Percentiles rank a stretch among this genome's conserved stretches.
phyloP scores from a whole-genome alignment of 2,797 vertebrate genomes.

The Merluccius polli region DNA sequence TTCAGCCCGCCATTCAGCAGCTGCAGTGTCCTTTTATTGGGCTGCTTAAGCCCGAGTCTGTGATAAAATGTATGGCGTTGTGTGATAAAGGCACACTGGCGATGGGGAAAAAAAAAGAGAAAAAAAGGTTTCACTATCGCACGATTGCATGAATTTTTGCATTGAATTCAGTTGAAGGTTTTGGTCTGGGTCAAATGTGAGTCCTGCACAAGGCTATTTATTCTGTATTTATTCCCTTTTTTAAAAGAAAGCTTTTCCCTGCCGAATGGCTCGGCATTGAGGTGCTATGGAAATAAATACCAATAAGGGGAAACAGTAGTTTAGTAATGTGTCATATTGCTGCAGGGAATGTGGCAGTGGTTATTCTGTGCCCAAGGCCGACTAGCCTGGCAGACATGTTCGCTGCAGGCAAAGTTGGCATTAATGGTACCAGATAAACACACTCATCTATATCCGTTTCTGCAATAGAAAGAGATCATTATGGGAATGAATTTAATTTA shows the following conservation, averaged over 20 bases:
- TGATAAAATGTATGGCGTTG: neutral
- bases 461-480: neutral
- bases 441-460: neutral
- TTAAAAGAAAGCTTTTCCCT: neutral
- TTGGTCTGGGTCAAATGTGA: neutral
- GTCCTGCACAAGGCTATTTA: neutral
- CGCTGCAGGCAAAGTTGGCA: no score
- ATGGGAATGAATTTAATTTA: neutral
- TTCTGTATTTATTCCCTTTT: neutral
- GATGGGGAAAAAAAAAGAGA: neutral
- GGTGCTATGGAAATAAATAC: neutral
- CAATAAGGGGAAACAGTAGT: neutral
- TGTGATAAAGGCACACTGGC: neutral
- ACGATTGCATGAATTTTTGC: neutral
- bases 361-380: neutral
- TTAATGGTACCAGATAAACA: neutral
- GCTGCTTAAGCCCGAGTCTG: neutral
- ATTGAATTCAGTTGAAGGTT: neutral
- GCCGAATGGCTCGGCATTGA: neutral
- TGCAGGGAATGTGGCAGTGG: neutral
- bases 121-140: neutral
- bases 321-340: no score
- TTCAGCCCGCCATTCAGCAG: slow-evolving; percentile 33
- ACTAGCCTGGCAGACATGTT: no score
- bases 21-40: slow-evolving; percentile 35